Evolutionary conservation across 2,113 vertebrate genomes (phyloP), one percentile per base, ranked within the genome.

Genomic region (Aegypius monachus): DNA sequence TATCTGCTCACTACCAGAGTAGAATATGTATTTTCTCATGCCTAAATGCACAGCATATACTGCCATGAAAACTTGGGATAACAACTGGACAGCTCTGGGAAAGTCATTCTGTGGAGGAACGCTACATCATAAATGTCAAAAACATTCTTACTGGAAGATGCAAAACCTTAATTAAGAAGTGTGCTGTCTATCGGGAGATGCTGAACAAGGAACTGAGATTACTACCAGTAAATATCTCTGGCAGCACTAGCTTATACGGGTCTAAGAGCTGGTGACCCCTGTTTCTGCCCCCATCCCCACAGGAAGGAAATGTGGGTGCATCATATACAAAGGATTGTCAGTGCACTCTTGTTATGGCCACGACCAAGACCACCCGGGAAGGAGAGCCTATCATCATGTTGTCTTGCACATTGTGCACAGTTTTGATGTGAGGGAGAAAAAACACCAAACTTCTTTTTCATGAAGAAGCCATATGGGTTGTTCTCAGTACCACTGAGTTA

Each of bases 361-460:
- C 1, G 14, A 58, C 16, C 22, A 80, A 48, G 53, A 68, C 11
- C 50, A n/a, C 13, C 16, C 0, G 0, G 19, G 23, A 75, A 48
- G 43, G 13, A 83, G 11, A 16, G 3, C 11, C 38, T 25, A 0
- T 13, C 11, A 17, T 55, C 21, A 1, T 8, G 18, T 21, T 53
- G 40, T 47, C 43, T 78, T 73, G 31, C 29, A 36, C 40, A 32
- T 8, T 26, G 40, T 11, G 65, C 45, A 56, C 36, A 40, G 13
- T 43, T 71, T 48, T 70, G 23, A 47, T 13, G 5, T 13, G n/a
- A 43, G 3, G 29, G 16, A 86, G 17, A 20, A 47, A 71, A 63
- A 88, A 26, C 9, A 1, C 0, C 10, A 42, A 10, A 3, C 2
- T 11, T 23, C 22, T 42, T 62, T 45, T 42, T n/a, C 3, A 20